Base-by-base conservation (phyloP, 2,113 vertebrate species). In the Ranitomeya imitator region DNA sequence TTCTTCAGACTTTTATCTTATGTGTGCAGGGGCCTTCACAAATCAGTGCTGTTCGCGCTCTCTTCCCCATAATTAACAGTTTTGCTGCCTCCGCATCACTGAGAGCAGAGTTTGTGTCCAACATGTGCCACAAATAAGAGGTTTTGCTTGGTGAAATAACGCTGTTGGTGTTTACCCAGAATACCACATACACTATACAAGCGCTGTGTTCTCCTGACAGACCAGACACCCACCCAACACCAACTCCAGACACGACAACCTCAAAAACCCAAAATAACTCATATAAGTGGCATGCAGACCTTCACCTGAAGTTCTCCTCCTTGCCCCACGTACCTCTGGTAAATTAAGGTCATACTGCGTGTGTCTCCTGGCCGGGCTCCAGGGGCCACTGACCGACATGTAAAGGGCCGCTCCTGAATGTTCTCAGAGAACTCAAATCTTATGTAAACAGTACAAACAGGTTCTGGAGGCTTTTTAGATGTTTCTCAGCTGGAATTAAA, bases 401-500 rank as follows among this genome's bases (percentile, higher is more conserved):
- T 63, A 63, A 63, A 63, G 18, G 18, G 21, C 16, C 61, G 61
- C 61, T 19, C 18, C 6, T 31, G 23, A 52, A 19, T 77, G 11
- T 52, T 52, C 45, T 54, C 6, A 52, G 12, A 52, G 51, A 71
- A 15, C 23, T 69, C 12, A 71, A 6, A 71, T 14, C 31, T 16
- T 16, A 31, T 16, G 55, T 26, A 80, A 16, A 80, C 63, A 52
- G 11, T 18, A 37, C 4, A 83, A 60, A 65, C 19, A 69, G 54
- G 1, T 83, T 52, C 45, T 52, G 2, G 78, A 59, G 55, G 23
- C 76, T 79, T 79, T 79, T 59, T 80, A 14, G 37, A 74, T 74
- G 71, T 74, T 45, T 74, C 31, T 74, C 9, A 55, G n/a, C 61
- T n/a, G 81, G 11, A 69, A 18, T 51, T 83, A 83, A 83, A 83